Percentiles rank a stretch among this genome's conserved stretches.
Evolutionary conservation across 2,113 vertebrate genomes (phyloP).

Genomic region (Colaptes auratus): DNA sequence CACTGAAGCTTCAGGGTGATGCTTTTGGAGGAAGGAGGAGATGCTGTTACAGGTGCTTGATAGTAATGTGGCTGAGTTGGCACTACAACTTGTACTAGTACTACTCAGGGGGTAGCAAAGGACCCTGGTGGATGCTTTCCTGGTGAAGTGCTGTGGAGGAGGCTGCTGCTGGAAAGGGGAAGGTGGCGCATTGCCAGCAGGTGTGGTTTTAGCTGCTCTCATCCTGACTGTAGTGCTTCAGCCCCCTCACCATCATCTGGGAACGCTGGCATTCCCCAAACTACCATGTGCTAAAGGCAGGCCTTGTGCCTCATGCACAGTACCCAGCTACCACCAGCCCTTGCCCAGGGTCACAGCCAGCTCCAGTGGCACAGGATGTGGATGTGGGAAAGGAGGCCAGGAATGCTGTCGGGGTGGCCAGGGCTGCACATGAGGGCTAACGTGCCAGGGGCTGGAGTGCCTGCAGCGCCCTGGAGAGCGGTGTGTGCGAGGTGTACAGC

Average conservation of each 20-base stretch:
- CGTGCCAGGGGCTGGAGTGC: constrained; percentile 25
- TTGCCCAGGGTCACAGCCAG: accelerated
- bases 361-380: accelerated
- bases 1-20: not conserved
- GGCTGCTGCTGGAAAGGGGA: not conserved
- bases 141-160: not conserved
- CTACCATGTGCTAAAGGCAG: accelerated
- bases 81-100: not conserved
- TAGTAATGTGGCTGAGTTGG: not conserved
- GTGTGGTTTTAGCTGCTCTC: not conserved
- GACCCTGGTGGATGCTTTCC: not conserved
- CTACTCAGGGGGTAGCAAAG: not conserved
- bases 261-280: not conserved
- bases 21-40: not conserved
- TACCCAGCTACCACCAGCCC: not conserved
- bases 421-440: constrained; percentile 24
- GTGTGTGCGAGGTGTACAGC: constrained; percentile 18
- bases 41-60: not conserved
- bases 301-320: accelerated
- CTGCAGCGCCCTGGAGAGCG: not conserved
- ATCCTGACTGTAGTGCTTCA: not conserved
- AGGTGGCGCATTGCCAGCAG: accelerated
- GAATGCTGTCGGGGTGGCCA: accelerated
- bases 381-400: not conserved
- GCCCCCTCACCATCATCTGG: not conserved